Evolutionary conservation across 2,113 vertebrate genomes (phyloP), one percentile per base, ranked within the genome.

Genomic region (Ranitomeya imitator): DNA sequence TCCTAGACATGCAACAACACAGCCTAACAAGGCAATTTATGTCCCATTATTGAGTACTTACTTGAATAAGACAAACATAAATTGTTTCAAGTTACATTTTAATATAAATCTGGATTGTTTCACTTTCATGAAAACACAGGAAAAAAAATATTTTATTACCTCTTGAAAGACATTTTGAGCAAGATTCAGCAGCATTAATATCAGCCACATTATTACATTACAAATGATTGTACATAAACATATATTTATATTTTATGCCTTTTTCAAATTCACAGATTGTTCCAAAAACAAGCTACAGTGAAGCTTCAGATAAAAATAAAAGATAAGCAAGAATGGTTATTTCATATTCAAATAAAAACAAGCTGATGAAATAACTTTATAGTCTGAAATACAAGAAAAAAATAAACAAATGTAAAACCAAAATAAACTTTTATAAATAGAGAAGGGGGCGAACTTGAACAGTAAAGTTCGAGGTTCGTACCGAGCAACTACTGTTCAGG

Each of bases 161-260:
- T 16, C 16, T 37, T 18, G 52, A 73, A 59, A 85, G 54, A 73
- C 19, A 85, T 73, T 76, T 76, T 76, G 45, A 76, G 45, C 73
- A 7, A 0, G 73, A 76, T 76, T 76, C 67, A 55, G 71, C 83
- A 73, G 83, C n/a, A 85, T 85, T 85, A 85, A 57, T 85, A 85
- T 26, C 51, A 73, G 51, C 83, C 16, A 9, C 52, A 11, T 85
- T 67, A 74, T 85, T 85, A 31, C 81, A 83, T 67, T 85, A 85
- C 54, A 85, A 85, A 57, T 74, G 83, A 73, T 85, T 54, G 51
- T 74, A 59, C 65, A 85, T 73, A 73, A 85, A 74, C 18, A 65
- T 65, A 74, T 16, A 73, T 85, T 55, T 71, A 85, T 84, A 23
- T 84, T 84, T 71, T 71, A 85, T 73, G 83, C 31, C 18, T 71